These are phyloP conservation scores for Sycophaga agraensis DNA, from an alignment of 1,140 invertebrate genomes.

Conservation along the genomic window DNA sequence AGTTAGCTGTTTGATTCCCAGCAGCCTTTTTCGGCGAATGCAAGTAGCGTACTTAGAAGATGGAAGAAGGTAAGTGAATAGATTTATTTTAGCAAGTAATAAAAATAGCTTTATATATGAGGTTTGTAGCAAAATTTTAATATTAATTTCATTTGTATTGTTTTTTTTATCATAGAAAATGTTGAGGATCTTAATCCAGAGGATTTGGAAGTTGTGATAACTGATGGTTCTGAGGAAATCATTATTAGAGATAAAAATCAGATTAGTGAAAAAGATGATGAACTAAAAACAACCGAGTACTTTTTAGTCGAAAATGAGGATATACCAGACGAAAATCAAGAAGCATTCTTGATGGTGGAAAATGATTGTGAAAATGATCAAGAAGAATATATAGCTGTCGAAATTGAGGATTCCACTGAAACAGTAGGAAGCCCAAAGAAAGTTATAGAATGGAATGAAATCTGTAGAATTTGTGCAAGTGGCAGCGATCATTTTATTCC, in stretches of 20 bases:
- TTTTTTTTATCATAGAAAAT: too few relatives aligned
- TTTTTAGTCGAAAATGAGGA: constrained; percentile 8
- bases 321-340: not conserved
- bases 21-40: too few relatives aligned
- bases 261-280: not conserved
- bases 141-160: too few relatives aligned
- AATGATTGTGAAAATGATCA: not conserved
- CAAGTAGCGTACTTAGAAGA: too few relatives aligned
- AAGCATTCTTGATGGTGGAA: constrained; percentile 8
- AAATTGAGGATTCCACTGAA: constrained; percentile 3
- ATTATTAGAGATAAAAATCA: constrained; percentile 7
- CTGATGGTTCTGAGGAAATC: not conserved
- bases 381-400: constrained; percentile 1
- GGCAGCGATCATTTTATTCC: constrained; percentile 56
- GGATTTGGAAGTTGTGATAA: constrained; percentile 2
- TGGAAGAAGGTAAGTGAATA: too few relatives aligned
- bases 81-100: too few relatives aligned
- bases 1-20: too few relatives aligned
- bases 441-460: constrained; percentile 22
- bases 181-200: too few relatives aligned
- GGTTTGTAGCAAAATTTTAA: too few relatives aligned
- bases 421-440: constrained; percentile 10
- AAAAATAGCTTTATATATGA: too few relatives aligned
- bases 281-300: constrained; percentile 19
- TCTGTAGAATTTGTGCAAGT: constrained; percentile 62